Conservation (phyloP, 2,113 vertebrate genomes). For the Vulpes lagopus region DNA sequence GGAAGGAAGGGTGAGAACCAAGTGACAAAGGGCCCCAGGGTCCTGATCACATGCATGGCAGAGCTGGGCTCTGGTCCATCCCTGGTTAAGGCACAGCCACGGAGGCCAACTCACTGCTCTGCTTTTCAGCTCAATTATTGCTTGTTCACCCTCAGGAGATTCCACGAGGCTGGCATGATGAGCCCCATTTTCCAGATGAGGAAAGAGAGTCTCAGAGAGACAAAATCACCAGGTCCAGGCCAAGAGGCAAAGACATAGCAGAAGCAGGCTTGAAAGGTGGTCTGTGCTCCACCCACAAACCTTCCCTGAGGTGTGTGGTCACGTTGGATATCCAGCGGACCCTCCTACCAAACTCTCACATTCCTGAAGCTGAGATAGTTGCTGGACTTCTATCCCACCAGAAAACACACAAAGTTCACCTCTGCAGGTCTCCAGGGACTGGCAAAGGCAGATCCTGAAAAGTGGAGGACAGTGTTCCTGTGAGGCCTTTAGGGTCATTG, state of each 20-base stretch:
- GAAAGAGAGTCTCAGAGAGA: not conserved
- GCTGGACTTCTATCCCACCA: not conserved
- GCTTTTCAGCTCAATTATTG: not conserved
- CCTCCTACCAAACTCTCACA: not conserved
- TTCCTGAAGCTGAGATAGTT: not conserved
- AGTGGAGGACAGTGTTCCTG: accelerated
- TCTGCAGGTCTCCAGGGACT: not conserved
- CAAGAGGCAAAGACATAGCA: not conserved
- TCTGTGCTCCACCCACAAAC: not conserved
- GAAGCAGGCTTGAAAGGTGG: not conserved
- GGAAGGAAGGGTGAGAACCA: not conserved
- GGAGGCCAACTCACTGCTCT: not conserved
- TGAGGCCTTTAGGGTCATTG: not conserved
- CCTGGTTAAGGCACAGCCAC: accelerated
- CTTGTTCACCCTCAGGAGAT: not conserved
- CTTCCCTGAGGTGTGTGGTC: accelerated
- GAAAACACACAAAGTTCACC: not conserved
- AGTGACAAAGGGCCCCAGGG: accelerated
- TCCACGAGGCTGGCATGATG: not conserved
- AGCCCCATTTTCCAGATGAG: not conserved
- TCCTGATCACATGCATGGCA: accelerated
- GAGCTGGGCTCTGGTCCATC: not conserved
- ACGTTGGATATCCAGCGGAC: accelerated
- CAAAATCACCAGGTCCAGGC: not conserved
- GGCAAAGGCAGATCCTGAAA: not conserved